phyloP scores from a whole-genome alignment of 2,797 vertebrate species.

The Sternarchorhynchus goeldii region DNA sequence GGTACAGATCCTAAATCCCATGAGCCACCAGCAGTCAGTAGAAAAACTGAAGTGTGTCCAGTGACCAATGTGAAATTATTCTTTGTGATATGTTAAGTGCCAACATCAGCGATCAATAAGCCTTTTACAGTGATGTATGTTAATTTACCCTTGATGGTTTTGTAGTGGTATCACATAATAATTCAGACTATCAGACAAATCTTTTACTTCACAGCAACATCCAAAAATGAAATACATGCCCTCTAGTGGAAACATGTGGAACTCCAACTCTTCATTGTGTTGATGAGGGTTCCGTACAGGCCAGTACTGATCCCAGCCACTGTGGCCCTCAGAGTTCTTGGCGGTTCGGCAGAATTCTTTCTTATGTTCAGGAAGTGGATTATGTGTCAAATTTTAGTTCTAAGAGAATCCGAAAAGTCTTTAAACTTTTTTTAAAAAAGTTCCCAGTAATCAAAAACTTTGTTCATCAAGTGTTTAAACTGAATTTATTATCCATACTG shows the following conservation, averaged over 20 bases:
- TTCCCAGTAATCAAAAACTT: too few relatives aligned
- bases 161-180: neutral
- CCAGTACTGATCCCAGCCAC: too few relatives aligned
- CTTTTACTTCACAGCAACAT: neutral
- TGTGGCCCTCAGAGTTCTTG: neutral
- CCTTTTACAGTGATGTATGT: neutral
- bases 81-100: neutral
- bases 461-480: too few relatives aligned
- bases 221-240: neutral
- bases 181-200: too few relatives aligned
- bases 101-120: too few relatives aligned
- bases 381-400: too few relatives aligned
- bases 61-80: neutral
- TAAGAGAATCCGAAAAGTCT: too few relatives aligned
- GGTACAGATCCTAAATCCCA: neutral
- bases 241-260: slow-evolving; percentile 25
- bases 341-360: neutral
- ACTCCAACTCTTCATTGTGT: neutral
- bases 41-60: neutral
- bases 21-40: too few relatives aligned
- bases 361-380: too few relatives aligned
- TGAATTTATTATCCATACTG: too few relatives aligned
- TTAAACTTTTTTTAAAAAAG: too few relatives aligned
- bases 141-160: neutral
- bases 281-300: too few relatives aligned